These are phyloP conservation scores for Cynopterus brachyotis DNA, from an alignment of 2,113 vertebrate genomes.

Conservation along the genomic window DNA sequence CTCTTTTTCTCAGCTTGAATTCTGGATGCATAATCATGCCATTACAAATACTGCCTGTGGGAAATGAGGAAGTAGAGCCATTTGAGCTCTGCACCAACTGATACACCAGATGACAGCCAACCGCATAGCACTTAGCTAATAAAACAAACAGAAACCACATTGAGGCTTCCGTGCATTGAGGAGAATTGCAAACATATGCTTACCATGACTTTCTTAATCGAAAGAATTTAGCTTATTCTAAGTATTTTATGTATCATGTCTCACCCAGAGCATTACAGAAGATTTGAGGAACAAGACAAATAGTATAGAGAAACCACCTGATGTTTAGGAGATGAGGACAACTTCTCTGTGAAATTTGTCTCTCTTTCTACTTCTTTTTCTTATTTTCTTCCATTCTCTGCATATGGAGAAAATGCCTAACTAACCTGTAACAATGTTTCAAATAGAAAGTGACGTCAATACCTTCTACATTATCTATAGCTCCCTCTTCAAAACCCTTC, in stretches of 20 bases:
- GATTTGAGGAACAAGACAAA: not conserved
- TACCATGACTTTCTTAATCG: slow-evolving; percentile 38
- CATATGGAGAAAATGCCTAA: not conserved
- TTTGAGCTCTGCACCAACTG: slow-evolving; percentile 47
- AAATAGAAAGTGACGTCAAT: not conserved
- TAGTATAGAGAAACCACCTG: not conserved
- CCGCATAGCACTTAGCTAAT: slow-evolving; percentile 26
- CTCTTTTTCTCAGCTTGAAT: slow-evolving; percentile 26
- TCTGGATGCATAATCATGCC: slow-evolving; percentile 65
- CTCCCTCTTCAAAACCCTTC: not conserved
- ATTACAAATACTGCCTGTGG: slow-evolving; percentile 61
- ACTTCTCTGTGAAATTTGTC: not conserved
- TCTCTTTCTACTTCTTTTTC: not conserved
- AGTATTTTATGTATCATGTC: not conserved
- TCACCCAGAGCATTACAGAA: not conserved
- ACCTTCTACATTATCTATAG: not conserved
- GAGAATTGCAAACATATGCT: slow-evolving; percentile 51
- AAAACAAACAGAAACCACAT: slow-evolving; percentile 56
- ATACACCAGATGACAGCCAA: slow-evolving; percentile 69
- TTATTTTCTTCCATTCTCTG: not conserved
- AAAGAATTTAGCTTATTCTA: not conserved
- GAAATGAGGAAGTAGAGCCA: slow-evolving; percentile 59
- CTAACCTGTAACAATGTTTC: not conserved
- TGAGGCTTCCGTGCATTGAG: not conserved
- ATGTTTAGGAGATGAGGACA: not conserved